These are phyloP conservation scores for Eutolmus rufibarbis DNA, from an alignment of 2,888 invertebrate genomes.

Conservation along the genomic window DNA sequence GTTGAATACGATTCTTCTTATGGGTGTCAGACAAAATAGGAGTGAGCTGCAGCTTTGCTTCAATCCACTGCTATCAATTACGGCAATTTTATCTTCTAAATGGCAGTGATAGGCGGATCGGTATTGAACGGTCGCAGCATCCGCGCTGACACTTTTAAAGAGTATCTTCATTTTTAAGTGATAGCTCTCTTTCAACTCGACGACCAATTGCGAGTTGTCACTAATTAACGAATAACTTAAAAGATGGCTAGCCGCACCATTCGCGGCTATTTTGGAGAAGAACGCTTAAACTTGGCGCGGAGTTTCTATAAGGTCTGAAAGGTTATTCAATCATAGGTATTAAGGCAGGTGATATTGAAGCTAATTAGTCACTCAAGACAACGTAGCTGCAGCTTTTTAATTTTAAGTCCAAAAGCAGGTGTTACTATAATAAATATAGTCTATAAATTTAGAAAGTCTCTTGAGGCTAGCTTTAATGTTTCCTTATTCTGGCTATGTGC, in stretches of 20 bases:
- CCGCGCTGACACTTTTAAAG: not conserved
- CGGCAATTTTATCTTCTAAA: not conserved
- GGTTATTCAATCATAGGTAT: not conserved
- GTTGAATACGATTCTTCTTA: constrained; percentile 11
- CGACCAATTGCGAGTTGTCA: not conserved
- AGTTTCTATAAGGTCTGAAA: not conserved
- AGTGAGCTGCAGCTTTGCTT: not conserved
- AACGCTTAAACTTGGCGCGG: not conserved
- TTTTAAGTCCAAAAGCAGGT: not conserved
- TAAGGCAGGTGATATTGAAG: not conserved
- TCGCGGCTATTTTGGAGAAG: not conserved
- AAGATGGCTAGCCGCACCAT: not conserved
- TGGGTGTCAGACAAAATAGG: constrained; percentile 23
- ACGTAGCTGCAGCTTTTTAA: not conserved
- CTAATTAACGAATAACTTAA: not conserved
- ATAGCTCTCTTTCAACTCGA: not conserved
- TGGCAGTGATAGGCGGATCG: constrained; percentile 23
- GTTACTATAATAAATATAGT: not conserved
- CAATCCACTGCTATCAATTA: constrained; percentile 24
- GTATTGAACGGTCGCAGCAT: not conserved
- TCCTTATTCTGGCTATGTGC: too few species aligned
- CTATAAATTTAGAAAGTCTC: not conserved
- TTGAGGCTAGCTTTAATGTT: not conserved
- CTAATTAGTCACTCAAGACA: not conserved
- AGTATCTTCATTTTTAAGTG: constrained; percentile 11